Conservation (phyloP, 2,113 vertebrate genomes). For the Planiliza haematocheilus region DNA sequence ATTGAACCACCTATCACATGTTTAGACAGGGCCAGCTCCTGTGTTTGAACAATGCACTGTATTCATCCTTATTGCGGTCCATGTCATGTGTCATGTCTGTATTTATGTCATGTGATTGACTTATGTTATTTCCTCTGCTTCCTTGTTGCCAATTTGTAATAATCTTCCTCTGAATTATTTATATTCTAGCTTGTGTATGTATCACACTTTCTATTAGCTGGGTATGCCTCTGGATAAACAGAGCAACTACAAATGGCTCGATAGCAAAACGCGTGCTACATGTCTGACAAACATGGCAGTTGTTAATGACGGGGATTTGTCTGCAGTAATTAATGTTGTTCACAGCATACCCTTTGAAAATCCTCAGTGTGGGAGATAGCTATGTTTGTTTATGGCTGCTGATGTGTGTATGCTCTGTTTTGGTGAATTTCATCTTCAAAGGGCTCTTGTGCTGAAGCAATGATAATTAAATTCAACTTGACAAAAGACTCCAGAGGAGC, state of each 20-base stretch:
- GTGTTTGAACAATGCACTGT: too few relatives aligned
- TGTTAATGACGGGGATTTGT: slow-evolving; percentile 38
- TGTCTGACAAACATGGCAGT: slow-evolving; percentile 21
- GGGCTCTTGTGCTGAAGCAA: slow-evolving; percentile 44
- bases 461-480: slow-evolving; percentile 63
- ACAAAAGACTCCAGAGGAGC: slow-evolving; percentile 59
- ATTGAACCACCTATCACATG: too few relatives aligned
- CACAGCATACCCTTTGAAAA: slow-evolving; percentile 30
- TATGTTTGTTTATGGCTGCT: slow-evolving; percentile 40
- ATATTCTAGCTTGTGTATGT: not conserved
- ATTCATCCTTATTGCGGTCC: not conserved
- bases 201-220: not conserved
- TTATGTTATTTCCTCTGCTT: not conserved
- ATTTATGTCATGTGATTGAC: slow-evolving; percentile 7
- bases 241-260: slow-evolving; percentile 1
- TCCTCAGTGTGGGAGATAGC: slow-evolving; percentile 20
- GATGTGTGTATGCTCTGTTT: slow-evolving; percentile 38
- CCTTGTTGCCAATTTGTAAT: not conserved
- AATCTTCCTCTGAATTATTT: not conserved
- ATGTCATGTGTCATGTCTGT: not conserved
- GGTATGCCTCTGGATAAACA: not conserved
- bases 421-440: slow-evolving; percentile 57
- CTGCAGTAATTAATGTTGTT: slow-evolving; percentile 53
- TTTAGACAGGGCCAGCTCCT: too few relatives aligned
- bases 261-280: slow-evolving; percentile 32